Base-by-base conservation (phyloP, 2,797 vertebrate genomes). In the Somateria mollissima region DNA sequence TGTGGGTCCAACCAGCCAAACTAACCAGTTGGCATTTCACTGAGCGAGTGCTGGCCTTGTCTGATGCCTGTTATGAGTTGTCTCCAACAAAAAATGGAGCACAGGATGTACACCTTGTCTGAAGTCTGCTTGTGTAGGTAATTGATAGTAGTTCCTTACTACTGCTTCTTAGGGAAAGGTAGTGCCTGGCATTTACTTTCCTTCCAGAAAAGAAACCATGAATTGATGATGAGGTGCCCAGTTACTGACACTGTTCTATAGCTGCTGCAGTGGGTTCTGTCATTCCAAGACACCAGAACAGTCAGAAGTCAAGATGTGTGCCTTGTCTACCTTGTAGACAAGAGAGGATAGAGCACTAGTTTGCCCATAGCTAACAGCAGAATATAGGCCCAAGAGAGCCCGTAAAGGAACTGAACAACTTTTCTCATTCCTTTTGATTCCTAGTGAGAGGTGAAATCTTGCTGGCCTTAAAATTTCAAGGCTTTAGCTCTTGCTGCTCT, bases 41-140 rank as follows among this genome's bases (percentile, higher is more conserved):
- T 56, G 39, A 36, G n/a, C 15, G 41, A 19, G 10, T 66, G 41
- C 10, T 76, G 51, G n/a, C 39, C 58, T 81, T 64, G 21, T 11
- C 22, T 79, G 4, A 1, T 57, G 19, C 64, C 32, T 0, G 0
- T 18, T 75, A 17, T 3, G 28, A 71, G 25, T 65, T 56, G 14
- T 57, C 36, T 60, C 19, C n/a, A 41, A 47, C 41, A 32, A 65
- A 79, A 67, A 79, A 45, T 7, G 9, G 27, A 56, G 15, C 16
- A 18, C 20, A 65, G 10, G 32, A 13, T 67, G 32, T 22, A 34
- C 24, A 22, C 3, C 4, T 65, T 86, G 25, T 51, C 69, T 27
- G 13, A 60, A 18, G 8, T 69, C 20, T 49, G 28, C 66, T 74
- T 82, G 15, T 58, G 6, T 43, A 10, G 24, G 18, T 61, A 10